phyloP scores from a whole-genome alignment of 2,113 vertebrate species.

The Cisticola juncidis region DNA sequence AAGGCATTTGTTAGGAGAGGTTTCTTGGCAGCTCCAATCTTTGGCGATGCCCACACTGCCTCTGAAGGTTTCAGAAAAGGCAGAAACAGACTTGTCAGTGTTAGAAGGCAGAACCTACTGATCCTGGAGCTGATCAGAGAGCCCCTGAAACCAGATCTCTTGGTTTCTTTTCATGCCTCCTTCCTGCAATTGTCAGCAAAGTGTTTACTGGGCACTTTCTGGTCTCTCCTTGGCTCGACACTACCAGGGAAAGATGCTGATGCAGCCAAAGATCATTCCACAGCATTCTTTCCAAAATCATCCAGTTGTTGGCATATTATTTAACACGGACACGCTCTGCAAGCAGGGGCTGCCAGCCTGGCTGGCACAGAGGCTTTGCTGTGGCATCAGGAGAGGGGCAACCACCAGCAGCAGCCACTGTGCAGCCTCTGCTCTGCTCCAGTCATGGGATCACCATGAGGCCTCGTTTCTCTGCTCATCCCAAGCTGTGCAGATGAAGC shows the following conservation, averaged over 20 bases:
- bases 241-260: constrained; percentile 22
- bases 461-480: not conserved
- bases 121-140: not conserved
- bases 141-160: not conserved
- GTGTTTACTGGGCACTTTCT: constrained; percentile 38
- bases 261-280: constrained; percentile 43
- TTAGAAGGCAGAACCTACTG: not conserved
- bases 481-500: not conserved
- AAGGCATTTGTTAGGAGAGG: not conserved
- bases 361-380: not conserved
- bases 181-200: constrained; percentile 34
- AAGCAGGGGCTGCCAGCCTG: not conserved
- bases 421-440: not conserved
- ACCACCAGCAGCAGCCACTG: not conserved
- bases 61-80: not conserved
- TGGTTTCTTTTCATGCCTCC: not conserved
- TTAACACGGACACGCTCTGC: not conserved
- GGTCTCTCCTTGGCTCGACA: constrained; percentile 23
- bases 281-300: constrained; percentile 10
- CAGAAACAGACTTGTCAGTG: not conserved
- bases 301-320: not conserved
- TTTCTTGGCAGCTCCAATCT: not conserved
- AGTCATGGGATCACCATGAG: not conserved
- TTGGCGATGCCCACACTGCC: not conserved
- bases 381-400: not conserved